Evolutionary conservation across 1,140 invertebrate species (phyloP).

Genomic region (Zaprionus vittiger): DNA sequence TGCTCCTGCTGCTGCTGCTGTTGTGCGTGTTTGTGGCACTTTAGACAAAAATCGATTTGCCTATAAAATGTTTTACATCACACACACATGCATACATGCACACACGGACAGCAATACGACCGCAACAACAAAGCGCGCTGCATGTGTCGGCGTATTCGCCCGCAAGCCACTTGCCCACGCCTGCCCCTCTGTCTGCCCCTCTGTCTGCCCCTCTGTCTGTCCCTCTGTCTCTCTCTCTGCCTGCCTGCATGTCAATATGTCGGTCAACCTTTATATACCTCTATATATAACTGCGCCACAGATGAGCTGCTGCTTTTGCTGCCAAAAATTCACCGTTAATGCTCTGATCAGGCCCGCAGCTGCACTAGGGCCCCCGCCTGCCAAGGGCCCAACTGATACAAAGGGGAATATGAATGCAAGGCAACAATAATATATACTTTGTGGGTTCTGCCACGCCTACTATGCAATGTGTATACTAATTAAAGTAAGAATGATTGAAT

Average conservation of each 20-base stretch:
- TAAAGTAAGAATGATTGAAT: too few relatives aligned
- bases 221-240: background rate
- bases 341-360: constrained; percentile 25
- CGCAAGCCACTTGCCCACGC: constrained; percentile 8
- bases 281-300: constrained; percentile 38
- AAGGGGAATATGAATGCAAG: too few relatives aligned
- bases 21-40: constrained; percentile 78
- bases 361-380: background rate
- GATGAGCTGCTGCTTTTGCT: constrained; percentile 49
- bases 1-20: constrained; percentile 44
- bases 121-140: constrained; percentile 39
- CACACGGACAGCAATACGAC: constrained; percentile 37
- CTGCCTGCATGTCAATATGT: constrained; percentile 62
- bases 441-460: too few relatives aligned
- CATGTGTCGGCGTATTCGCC: constrained; percentile 34
- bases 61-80: constrained; percentile 81
- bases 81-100: constrained; percentile 35
- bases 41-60: constrained; percentile 83
- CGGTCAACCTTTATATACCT: constrained; percentile 42
- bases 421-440: too few relatives aligned
- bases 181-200: constrained; percentile 9
- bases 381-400: too few relatives aligned
- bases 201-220: background rate
- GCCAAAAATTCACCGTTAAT: constrained; percentile 63
- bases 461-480: too few relatives aligned